Evolutionary conservation across 2,797 vertebrate genomes (phyloP), one percentile per base, ranked within the genome.

Genomic region (Chromis chromis): DNA sequence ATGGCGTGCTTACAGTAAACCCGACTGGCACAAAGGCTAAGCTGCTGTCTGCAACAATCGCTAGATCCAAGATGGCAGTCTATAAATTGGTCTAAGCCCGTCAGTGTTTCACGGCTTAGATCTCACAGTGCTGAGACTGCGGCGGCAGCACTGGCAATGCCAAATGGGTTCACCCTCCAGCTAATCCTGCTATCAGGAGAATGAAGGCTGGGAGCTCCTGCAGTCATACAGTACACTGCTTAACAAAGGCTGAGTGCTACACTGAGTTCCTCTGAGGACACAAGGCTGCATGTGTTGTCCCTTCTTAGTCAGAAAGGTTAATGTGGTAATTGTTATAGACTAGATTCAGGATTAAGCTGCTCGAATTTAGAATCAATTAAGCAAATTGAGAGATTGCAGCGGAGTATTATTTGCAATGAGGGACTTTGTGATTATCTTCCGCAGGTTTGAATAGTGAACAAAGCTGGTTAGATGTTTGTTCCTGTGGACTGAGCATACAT

Each of bases 131-230:
- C 74, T 78, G 78, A 85, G 76, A 79, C 76, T 65, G 84, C 54
- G 76, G 79, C 55, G 17, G 83, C 72, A 70, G 78, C 49, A 19
- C 68, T 44, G 66, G 74, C 76, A 21, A 55, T 78, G 86, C 90
- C 89, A 92, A 90, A 87, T 58, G 77, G 82, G 74, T 85, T 90
- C 86, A 79, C 71, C 84, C 83, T 83, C 57, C 19, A 82, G 82
- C 78, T 89, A 92, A 93, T 92, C 89, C 86, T 65, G 55, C 89
- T 84, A 87, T 89, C 89, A 85, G 65, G 66, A 91, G 80, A 89
- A 84, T 79, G 70, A 86, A 85, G 66, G 49, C 48, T 2, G 69
- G 65, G 78, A 70, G 72, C 81, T 78, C 63, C 56, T 44, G 81
- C 86, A 84, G 82, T 82, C 83, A 50, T 57, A 81, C 69, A 68